These are phyloP conservation scores for Hylomyscus alleni DNA, from an alignment of 2,797 vertebrate species.

Conservation along the genomic window DNA sequence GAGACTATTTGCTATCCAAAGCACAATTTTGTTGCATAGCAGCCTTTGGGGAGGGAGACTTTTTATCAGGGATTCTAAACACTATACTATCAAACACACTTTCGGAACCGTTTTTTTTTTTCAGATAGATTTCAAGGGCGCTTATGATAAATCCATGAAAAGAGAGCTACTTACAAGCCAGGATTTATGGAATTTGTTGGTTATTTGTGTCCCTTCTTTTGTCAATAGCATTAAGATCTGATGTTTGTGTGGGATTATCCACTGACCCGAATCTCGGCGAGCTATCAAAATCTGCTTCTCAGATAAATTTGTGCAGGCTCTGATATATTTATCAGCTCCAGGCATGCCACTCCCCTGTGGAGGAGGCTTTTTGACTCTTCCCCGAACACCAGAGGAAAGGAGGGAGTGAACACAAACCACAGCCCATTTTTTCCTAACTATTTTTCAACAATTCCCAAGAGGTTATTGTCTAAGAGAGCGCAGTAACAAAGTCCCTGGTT, in stretches of 20 bases:
- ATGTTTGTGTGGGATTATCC: conserved; percentile 87
- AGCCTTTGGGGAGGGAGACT: background rate
- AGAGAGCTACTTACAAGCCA: conserved; percentile 79
- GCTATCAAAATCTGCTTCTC: conserved; percentile 87
- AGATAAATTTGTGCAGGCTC: conserved; percentile 84
- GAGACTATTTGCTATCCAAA: background rate
- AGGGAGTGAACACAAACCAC: conserved; percentile 75
- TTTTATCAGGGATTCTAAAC: conserved; percentile 16
- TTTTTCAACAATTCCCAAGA: conserved; percentile 82
- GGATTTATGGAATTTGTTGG: conserved; percentile 84
- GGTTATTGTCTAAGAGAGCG: conserved; percentile 78
- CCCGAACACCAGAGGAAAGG: conserved; percentile 69
- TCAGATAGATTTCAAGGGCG: conserved; percentile 80
- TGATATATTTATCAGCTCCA: conserved; percentile 86
- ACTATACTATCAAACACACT: background rate
- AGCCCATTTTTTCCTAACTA: conserved; percentile 67
- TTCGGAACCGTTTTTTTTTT: background rate
- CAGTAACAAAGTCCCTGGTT: conserved; percentile 62
- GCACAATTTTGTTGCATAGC: background rate
- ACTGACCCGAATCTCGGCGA: conserved; percentile 88
- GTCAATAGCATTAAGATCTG: conserved; percentile 87
- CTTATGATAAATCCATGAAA: conserved; percentile 82
- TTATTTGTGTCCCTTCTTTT: conserved; percentile 85
- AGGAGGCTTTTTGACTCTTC: conserved; percentile 77
- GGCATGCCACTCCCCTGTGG: conserved; percentile 69